A percentile compares a stretch with the other conserved stretches of the same genome.
Conservation (phyloP, 2,797 vertebrate species). For the Dermochelys coriacea region DNA sequence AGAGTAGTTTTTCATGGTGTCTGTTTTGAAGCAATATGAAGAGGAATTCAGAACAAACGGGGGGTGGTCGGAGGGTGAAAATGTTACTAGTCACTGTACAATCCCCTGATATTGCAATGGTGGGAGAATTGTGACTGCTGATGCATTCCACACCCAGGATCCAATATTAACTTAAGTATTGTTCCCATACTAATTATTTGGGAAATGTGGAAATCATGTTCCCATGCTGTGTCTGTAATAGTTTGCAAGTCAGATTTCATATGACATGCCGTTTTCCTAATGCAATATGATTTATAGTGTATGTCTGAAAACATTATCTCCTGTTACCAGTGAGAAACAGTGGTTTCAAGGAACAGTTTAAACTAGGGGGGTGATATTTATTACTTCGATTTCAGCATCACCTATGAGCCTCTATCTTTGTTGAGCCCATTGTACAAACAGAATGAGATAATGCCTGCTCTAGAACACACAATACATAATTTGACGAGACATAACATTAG, state of each 20-base stretch:
- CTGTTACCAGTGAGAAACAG: not conserved
- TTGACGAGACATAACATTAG: not conserved
- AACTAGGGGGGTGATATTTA: not conserved
- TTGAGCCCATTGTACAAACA: not conserved
- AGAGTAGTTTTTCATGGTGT: not conserved
- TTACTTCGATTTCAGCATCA: not conserved
- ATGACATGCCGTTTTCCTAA: not conserved
- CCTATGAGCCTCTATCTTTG: not conserved
- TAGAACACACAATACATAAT: not conserved
- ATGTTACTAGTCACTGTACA: not conserved
- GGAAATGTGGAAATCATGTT: not conserved
- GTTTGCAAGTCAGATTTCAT: not conserved
- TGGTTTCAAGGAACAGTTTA: not conserved
- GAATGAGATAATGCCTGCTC: not conserved
- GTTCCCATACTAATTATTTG: not conserved
- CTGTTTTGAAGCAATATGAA: not conserved
- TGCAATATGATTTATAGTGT: not conserved
- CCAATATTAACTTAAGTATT: not conserved
- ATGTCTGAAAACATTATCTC: not conserved
- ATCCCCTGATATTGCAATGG: too few relatives aligned
- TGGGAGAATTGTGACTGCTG: too few relatives aligned
- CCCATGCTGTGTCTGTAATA: not conserved
- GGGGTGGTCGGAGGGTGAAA: not conserved
- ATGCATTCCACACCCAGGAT: not conserved
- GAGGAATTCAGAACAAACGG: slow-evolving; percentile 16